Evolutionary conservation across 2,888 invertebrate genomes (phyloP).

Genomic region (Alitta virens): DNA sequence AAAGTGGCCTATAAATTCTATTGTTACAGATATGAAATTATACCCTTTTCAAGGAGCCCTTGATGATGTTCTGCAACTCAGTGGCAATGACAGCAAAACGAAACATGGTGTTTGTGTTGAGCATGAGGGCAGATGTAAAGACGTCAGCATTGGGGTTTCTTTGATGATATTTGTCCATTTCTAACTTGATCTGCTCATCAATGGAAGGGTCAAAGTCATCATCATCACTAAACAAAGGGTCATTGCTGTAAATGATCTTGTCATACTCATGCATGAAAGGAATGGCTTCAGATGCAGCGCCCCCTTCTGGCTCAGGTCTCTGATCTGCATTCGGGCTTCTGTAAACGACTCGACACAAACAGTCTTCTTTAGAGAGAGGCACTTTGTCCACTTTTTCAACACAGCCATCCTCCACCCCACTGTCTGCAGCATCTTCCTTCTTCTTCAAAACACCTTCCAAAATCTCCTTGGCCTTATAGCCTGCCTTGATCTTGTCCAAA

Average conservation of each 20-base stretch:
- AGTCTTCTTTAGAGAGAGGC: no score
- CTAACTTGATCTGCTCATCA: conserved; percentile 25
- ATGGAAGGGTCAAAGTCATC: conserved; percentile 35
- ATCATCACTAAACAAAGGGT: conserved; percentile 48
- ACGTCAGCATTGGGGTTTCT: conserved; percentile 83
- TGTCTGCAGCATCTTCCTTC: no score
- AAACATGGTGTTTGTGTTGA: conserved; percentile 94
- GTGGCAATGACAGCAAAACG: conserved; percentile 95
- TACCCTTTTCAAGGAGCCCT: conserved; percentile 86
- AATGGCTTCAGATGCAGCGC: not conserved
- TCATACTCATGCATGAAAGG: conserved; percentile 41
- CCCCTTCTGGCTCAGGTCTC: conserved; percentile 16
- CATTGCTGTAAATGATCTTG: conserved; percentile 43
- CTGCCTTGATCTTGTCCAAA: no score
- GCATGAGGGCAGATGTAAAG: conserved; percentile 28
- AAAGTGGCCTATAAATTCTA: no score
- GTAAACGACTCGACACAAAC: no score
- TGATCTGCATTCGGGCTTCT: no score
- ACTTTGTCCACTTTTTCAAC: no score
- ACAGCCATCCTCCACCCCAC: no score
- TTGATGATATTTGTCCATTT: conserved; percentile 97
- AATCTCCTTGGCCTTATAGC: no score
- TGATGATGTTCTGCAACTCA: conserved; percentile 93
- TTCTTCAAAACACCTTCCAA: no score
- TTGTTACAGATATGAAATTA: not conserved